phyloP scores from a whole-genome alignment of 2,113 vertebrate species.

The Paraplagusia blochii region DNA sequence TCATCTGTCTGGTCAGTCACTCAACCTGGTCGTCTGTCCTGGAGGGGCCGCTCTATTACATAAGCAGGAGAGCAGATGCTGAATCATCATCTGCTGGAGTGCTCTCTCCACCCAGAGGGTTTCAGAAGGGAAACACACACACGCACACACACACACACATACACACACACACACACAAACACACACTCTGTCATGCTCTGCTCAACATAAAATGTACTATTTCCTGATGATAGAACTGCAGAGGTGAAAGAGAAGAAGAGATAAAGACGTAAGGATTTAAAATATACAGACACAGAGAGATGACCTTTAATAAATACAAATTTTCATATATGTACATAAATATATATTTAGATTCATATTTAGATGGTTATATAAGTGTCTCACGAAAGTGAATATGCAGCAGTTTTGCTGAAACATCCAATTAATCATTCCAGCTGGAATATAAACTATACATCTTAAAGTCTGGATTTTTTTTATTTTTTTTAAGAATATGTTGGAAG shows the following conservation, averaged over 20 bases:
- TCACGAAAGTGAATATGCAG: too few relatives aligned
- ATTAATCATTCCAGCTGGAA: too few relatives aligned
- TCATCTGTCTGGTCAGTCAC: constrained; percentile 28
- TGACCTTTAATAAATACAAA: not conserved
- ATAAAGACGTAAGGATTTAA: constrained; percentile 5
- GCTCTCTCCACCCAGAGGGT: constrained; percentile 67
- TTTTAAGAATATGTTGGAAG: too few relatives aligned
- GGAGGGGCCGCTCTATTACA: constrained; percentile 62
- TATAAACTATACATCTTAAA: too few relatives aligned
- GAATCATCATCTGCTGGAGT: constrained; percentile 75
- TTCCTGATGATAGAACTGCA: constrained; percentile 49
- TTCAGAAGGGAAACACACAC: constrained; percentile 52
- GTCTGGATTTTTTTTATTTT: too few relatives aligned
- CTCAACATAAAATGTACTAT: constrained; percentile 59
- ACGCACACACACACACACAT: constrained; percentile 8
- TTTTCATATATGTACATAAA: too few relatives aligned
- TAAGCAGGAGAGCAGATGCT: constrained; percentile 76
- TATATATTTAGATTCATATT: too few relatives aligned
- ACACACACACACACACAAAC: constrained; percentile 24
- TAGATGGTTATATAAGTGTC: too few relatives aligned
- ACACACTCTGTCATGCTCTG: constrained; percentile 51
- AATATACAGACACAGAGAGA: constrained; percentile 3
- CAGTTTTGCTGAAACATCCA: too few relatives aligned
- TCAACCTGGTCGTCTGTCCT: constrained; percentile 46
- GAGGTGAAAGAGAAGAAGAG: constrained; percentile 29